Evolutionary conservation across 1,140 invertebrate genomes (phyloP), one percentile per base, ranked within the genome.

Genomic region (Dendrolimus punctatus): DNA sequence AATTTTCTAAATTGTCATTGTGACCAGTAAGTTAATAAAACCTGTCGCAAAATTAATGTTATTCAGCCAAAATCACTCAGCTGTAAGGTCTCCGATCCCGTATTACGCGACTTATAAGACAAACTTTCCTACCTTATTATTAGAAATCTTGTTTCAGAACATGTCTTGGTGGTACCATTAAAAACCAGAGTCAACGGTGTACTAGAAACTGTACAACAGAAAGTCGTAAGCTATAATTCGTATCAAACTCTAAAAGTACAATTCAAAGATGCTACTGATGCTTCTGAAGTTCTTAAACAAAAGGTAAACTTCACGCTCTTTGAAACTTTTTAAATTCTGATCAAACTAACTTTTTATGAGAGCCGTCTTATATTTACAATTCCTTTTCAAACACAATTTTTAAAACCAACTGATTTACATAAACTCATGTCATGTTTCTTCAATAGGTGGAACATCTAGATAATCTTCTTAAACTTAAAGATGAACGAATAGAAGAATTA

Each of bases 401-500:
- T 3, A 5, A 42, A 42, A 42, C 41, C 7, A 42, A 4, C 7
- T 8, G 5, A 42, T 8, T 42, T 8, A 42, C n/a, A 8, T 44
- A 7, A 45, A 8, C 6, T 9, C n/a, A 45, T n/a, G 23, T 45
- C 5, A 8, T 8, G 5, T 5, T 10, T 37, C 37, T 57, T 43
- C 8, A 9, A 40, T 56, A 86, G 83, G 78, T 83, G 0, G 79
- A 83, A 45, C 83, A 86, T 58, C 64, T 86, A 39, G 83, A 84
- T 37, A 79, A 58, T 50, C 55, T 85, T 37, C 8, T 83, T 1
- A 86, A 83, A 59, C 42, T 85, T 41, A 85, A 83, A 73, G 76
- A 85, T 9, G 80, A 85, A 60, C 78, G 83, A 55, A 83, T 86
- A 66, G 75, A 83, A 9, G 80, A 86, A 51, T 52, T 86, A 39